Evolutionary conservation across 2,797 vertebrate species (phyloP).

Genomic region (Miichthys miiuy): DNA sequence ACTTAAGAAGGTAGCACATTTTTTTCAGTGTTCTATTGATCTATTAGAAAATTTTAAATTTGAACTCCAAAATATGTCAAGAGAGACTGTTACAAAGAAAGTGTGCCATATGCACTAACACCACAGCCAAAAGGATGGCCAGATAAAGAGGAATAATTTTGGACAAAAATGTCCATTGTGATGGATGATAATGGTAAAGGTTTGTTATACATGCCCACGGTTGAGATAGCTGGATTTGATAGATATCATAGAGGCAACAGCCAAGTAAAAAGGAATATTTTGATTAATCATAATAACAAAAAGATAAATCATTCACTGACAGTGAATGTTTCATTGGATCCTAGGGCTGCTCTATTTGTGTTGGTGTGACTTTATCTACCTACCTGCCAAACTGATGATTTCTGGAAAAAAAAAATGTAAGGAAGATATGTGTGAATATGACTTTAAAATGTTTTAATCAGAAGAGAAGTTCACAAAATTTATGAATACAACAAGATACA

Average conservation of each 20-base stretch:
- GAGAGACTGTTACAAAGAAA: too few species aligned
- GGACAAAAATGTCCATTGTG: too few species aligned
- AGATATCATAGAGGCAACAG: background rate
- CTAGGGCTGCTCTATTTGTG: background rate
- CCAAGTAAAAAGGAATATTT: background rate
- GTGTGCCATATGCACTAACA: too few species aligned
- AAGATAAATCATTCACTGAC: background rate
- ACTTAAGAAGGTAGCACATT: too few species aligned
- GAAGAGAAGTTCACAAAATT: background rate
- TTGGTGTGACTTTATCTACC: background rate
- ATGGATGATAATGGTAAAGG: background rate
- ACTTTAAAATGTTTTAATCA: background rate
- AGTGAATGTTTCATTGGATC: background rate
- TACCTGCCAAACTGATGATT: background rate
- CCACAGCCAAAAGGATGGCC: too few species aligned
- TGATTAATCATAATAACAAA: background rate
- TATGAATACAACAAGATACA: background rate
- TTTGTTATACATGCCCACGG: background rate
- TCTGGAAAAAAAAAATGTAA: background rate
- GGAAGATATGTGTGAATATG: background rate
- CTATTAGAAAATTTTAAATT: too few species aligned
- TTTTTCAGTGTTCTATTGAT: too few species aligned
- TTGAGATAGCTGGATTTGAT: background rate
- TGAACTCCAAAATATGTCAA: too few species aligned
- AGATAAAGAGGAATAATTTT: too few species aligned